Evolutionary conservation across 2,888 invertebrate genomes (phyloP), one percentile per base, ranked within the genome.

Genomic region (Phortica magna): DNA sequence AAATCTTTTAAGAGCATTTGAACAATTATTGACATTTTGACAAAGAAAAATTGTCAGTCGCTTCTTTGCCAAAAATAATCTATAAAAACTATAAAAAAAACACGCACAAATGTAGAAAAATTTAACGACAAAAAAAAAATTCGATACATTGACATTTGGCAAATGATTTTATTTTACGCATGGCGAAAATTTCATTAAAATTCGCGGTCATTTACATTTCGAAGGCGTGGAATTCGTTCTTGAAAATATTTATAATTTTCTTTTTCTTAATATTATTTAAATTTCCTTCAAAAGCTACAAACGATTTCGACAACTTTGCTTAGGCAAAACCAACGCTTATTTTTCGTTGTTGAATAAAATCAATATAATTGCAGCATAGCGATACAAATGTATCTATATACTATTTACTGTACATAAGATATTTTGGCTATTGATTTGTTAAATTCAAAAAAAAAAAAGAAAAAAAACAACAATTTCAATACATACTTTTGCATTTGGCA

Each of bases 401-500:
- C 48, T 12, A 12, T 48, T 9, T 6, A 2, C 14, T 5, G 48
- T 48, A 48, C 7, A 48, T 48, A 14, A 48, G 48, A 48, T 12
- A 48, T 48, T 48, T 48, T 9, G 10, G 14, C 9, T 5, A 12
- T 14, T 48, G 48, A 9, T 48, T 14, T 12, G 48, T 48, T 48
- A 48, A 48, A 12, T 5, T 14, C 3, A 31, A 31, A 31, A 4
- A 1, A 31, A 48, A 82, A 12, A 55, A 14, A n/a, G 12, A 55
- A n/a, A 17, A 55, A 7, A 55, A n/a, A 2, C 5, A 9, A 17
- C 10, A 17, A 3, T 19, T 22, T 10, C 19, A 9, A 12, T 88
- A 92, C 92, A 88, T 94, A 95, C 95, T 93, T 93, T 93, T 92
- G 94, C 93, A 93, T 94, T 93, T 87, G 94, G 94, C 90, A 95